Conservation (phyloP, 2,113 vertebrate species). For the Hipposideros armiger region DNA sequence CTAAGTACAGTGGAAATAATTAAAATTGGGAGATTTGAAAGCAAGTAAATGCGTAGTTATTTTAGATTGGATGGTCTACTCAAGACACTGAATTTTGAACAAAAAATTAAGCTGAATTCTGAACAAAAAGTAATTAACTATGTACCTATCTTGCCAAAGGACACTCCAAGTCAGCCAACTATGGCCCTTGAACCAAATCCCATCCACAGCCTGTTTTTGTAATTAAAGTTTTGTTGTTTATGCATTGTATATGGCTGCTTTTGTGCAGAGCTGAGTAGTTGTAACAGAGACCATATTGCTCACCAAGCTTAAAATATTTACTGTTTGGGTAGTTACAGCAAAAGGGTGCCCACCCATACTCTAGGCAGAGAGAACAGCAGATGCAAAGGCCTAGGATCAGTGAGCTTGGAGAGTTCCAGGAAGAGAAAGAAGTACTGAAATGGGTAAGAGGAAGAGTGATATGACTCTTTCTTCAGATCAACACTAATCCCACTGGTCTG, state of each 20-base stretch:
- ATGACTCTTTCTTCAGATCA: background rate
- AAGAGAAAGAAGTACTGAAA: constrained; percentile 53
- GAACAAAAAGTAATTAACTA: constrained; percentile 36
- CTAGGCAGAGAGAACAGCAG: background rate
- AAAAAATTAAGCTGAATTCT: constrained; percentile 33
- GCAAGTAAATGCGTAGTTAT: constrained; percentile 6
- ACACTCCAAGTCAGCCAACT: background rate
- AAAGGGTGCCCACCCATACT: background rate
- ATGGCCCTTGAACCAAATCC: constrained; percentile 1
- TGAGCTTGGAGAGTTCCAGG: background rate
- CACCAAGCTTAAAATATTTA: constrained; percentile 51
- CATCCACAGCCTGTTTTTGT: constrained; percentile 9
- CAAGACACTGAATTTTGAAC: constrained; percentile 23
- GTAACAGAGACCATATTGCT: background rate
- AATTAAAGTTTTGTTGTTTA: constrained; percentile 65
- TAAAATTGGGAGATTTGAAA: constrained; percentile 49
- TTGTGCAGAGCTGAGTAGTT: constrained; percentile 26
- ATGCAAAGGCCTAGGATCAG: background rate
- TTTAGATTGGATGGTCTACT: background rate
- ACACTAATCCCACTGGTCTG: background rate
- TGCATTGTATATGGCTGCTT: constrained; percentile 25
- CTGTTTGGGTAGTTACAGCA: background rate
- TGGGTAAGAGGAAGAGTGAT: background rate
- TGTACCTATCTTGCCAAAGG: background rate
- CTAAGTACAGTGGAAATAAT: background rate